phyloP scores from a whole-genome alignment of 2,888 invertebrate genomes.

The Achlya flavicornis region DNA sequence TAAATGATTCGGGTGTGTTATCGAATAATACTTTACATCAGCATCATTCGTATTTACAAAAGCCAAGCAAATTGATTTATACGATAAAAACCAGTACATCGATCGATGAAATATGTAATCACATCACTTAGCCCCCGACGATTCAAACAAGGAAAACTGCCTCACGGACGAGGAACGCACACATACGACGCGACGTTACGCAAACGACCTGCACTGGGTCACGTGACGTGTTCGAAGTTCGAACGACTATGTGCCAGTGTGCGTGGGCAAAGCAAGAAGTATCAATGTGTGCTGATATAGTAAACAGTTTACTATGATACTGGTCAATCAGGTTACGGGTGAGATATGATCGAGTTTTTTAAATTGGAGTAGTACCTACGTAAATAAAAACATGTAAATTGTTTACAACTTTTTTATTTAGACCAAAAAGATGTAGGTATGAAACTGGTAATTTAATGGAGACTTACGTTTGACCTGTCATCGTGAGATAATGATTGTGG shows the following conservation, averaged over 20 bases:
- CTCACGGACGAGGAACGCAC: neutral
- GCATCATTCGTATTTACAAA: too few species aligned
- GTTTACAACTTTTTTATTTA: too few species aligned
- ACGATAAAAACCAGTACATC: neutral
- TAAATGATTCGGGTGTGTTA: too few species aligned
- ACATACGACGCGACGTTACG: slow-evolving; percentile 21
- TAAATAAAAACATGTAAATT: too few species aligned
- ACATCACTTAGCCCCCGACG: neutral
- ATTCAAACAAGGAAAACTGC: neutral
- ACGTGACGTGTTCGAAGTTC: slow-evolving; percentile 15
- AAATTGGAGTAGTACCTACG: too few species aligned
- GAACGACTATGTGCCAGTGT: neutral
- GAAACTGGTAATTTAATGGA: too few species aligned
- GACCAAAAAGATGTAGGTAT: too few species aligned
- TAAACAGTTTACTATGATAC: neutral
- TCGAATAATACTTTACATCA: too few species aligned
- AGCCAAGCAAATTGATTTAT: too few species aligned
- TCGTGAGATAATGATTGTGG: too few species aligned
- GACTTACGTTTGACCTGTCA: too few species aligned
- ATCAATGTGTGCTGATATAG: neutral
- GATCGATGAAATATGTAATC: neutral
- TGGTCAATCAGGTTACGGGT: neutral
- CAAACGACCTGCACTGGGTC: slow-evolving; percentile 19
- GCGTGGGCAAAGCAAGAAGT: neutral
- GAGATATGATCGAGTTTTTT: neutral